phyloP scores from a whole-genome alignment of 2,797 vertebrate genomes.

The Xiphorhynchus erythropygius region DNA sequence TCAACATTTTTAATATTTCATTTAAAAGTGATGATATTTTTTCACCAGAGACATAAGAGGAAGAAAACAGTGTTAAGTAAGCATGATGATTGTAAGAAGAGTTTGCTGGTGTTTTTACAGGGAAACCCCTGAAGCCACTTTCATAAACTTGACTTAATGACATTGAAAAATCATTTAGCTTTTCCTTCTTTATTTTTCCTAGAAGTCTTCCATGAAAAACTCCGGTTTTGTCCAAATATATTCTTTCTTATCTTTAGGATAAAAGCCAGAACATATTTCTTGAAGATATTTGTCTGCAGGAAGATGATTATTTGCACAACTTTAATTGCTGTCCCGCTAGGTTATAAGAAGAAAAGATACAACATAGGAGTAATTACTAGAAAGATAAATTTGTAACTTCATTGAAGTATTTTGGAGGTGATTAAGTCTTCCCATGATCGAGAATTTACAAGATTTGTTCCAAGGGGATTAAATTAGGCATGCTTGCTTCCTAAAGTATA shows the following conservation, averaged over 20 bases:
- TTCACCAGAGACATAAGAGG: background rate
- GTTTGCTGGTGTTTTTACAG: conserved; percentile 68
- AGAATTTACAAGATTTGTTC: conserved; percentile 16
- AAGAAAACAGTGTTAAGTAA: conserved; percentile 48
- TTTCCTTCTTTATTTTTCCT: conserved; percentile 75
- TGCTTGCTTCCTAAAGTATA: conserved; percentile 4
- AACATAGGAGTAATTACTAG: conserved; percentile 70
- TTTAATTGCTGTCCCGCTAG: conserved; percentile 70
- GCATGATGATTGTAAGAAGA: conserved; percentile 14
- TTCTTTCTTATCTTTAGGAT: conserved; percentile 59
- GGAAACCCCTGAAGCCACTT: conserved; percentile 71
- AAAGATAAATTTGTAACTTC: conserved; percentile 72
- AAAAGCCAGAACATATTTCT: conserved; percentile 66
- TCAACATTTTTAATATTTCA: background rate
- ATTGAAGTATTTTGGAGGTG: conserved; percentile 62
- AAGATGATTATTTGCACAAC: conserved; percentile 63
- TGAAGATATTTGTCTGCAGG: conserved; percentile 43
- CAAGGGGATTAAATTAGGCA: background rate
- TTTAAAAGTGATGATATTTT: conserved; percentile 40
- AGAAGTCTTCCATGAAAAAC: conserved; percentile 75
- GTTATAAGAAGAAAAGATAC: conserved; percentile 53
- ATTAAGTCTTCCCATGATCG: conserved; percentile 66
- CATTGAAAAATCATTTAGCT: conserved; percentile 67
- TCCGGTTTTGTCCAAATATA: conserved; percentile 72
- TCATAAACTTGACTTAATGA: conserved; percentile 72